phyloP scores from a whole-genome alignment of 1,140 invertebrate genomes.

The Drosophila chauvacae region DNA sequence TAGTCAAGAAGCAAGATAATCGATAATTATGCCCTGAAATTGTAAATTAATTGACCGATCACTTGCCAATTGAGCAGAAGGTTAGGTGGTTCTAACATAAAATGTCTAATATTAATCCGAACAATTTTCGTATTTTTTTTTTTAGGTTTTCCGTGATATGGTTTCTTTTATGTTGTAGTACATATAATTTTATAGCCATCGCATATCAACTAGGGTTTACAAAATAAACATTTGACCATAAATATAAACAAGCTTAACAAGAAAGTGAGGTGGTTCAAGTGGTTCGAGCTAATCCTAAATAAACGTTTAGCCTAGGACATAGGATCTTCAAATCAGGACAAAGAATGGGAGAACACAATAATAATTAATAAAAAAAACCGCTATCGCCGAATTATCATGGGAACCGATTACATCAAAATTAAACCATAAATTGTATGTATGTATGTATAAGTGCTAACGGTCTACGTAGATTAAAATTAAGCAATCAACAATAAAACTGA shows the following conservation, averaged over 20 bases:
- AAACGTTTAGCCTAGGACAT: conserved; percentile 53
- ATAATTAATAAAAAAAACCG: conserved; percentile 28
- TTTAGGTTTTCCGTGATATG: conserved; percentile 63
- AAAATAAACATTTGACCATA: conserved; percentile 62
- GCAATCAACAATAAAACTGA: conserved; percentile 84
- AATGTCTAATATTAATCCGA: conserved; percentile 19
- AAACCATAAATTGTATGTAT: conserved; percentile 23
- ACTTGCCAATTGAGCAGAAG: conserved; percentile 39
- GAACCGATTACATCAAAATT: conserved; percentile 42
- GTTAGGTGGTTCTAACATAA: conserved; percentile 32
- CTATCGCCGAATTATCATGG: conserved; percentile 6
- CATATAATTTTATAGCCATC: conserved; percentile 18
- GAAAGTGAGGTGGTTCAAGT: conserved; percentile 80
- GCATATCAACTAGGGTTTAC: conserved; percentile 30
- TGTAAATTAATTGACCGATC: conserved; percentile 24
- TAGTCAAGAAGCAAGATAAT: conserved; percentile 33
- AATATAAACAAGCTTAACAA: conserved; percentile 71
- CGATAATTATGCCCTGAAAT: conserved; percentile 25
- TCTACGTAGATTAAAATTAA: conserved; percentile 65
- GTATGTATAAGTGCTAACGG: conserved; percentile 11
- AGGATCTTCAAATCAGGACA: conserved; percentile 36
- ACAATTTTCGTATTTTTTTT: conserved; percentile 22
- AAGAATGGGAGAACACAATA: conserved; percentile 27
- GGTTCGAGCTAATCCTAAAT: conserved; percentile 70
- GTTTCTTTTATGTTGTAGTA: conserved; percentile 9